Evolutionary conservation across 1,140 invertebrate species (phyloP).

Genomic region (Tetramorium simillimum): DNA sequence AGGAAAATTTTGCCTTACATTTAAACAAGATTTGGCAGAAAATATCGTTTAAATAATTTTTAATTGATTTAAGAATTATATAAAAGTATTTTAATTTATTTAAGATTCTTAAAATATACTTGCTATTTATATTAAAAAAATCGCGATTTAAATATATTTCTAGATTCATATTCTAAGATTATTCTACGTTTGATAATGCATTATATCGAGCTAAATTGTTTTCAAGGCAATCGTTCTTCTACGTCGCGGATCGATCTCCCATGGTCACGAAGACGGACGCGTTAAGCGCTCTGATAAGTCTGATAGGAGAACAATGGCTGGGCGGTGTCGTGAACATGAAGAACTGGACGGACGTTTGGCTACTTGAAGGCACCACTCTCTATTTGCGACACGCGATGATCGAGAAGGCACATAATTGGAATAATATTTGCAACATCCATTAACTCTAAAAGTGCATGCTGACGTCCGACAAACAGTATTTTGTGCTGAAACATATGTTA

Average conservation of each 20-base stretch:
- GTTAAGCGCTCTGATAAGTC: constrained; percentile 69
- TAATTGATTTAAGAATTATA: neutral
- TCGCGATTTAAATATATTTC: neutral
- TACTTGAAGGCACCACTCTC: constrained; percentile 80
- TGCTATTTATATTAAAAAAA: neutral
- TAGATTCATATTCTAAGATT: neutral
- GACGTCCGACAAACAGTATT: neutral
- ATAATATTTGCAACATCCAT: constrained; percentile 1
- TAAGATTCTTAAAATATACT: neutral
- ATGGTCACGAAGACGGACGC: constrained; percentile 66
- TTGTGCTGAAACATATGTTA: neutral
- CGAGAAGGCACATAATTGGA: constrained; percentile 75
- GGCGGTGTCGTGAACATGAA: constrained; percentile 83
- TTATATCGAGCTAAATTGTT: constrained; percentile 33
- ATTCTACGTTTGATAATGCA: neutral
- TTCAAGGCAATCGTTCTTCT: constrained; percentile 75
- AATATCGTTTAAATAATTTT: neutral
- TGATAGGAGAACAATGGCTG: constrained; percentile 83
- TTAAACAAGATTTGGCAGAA: neutral
- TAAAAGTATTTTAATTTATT: neutral
- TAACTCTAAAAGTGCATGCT: neutral
- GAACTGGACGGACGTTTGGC: constrained; percentile 82
- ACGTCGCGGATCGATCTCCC: constrained; percentile 72
- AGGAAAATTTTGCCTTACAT: neutral
- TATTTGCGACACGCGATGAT: constrained; percentile 78